A percentile compares a stretch with the other conserved stretches of the same genome.
These are phyloP conservation scores for Vanessa atalanta DNA, from an alignment of 1,140 invertebrate species.

Conservation along the genomic window DNA sequence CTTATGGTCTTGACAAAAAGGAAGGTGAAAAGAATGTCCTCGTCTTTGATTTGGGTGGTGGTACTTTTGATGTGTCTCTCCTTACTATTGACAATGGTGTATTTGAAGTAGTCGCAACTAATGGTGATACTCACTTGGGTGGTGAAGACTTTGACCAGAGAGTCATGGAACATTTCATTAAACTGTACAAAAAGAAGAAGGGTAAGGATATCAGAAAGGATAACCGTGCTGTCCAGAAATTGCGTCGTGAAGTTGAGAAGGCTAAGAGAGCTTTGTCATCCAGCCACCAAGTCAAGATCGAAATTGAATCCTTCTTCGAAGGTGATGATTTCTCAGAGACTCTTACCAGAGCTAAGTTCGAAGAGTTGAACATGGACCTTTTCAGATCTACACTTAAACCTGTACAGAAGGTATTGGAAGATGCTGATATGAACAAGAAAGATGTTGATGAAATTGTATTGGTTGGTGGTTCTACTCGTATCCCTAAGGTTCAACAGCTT, in stretches of 20 bases:
- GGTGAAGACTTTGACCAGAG: constrained; percentile 99
- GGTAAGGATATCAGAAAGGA: constrained; percentile 98
- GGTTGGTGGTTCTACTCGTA: constrained; percentile 99
- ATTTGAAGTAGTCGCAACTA: constrained; percentile 95
- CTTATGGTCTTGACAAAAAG: constrained; percentile 99
- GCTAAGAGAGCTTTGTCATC: constrained; percentile 97
- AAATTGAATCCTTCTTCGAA: constrained; percentile 99
- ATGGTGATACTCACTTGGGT: constrained; percentile 98
- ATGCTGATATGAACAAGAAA: constrained; percentile 99
- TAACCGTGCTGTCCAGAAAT: constrained; percentile 96
- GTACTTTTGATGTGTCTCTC: constrained; percentile 99
- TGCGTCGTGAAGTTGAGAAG: constrained; percentile 98
- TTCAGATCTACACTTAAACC: constrained; percentile 99
- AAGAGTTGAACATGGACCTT: constrained; percentile 99
- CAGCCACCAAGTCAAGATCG: constrained; percentile 97
- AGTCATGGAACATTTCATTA: constrained; percentile 99
- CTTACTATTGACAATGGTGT: constrained; percentile 99
- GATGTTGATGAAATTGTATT: constrained; percentile 99
- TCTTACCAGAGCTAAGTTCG: constrained; percentile 98
- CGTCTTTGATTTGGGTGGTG: constrained; percentile 99
- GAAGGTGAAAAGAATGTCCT: constrained; percentile 99
- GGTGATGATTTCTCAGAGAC: constrained; percentile 99
- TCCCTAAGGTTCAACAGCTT: constrained; percentile 99
- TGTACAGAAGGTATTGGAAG: constrained; percentile 98
- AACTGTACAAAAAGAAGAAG: constrained; percentile 99